Evolutionary conservation across 2,888 invertebrate species (phyloP).

Genomic region (Fragum fragum): DNA sequence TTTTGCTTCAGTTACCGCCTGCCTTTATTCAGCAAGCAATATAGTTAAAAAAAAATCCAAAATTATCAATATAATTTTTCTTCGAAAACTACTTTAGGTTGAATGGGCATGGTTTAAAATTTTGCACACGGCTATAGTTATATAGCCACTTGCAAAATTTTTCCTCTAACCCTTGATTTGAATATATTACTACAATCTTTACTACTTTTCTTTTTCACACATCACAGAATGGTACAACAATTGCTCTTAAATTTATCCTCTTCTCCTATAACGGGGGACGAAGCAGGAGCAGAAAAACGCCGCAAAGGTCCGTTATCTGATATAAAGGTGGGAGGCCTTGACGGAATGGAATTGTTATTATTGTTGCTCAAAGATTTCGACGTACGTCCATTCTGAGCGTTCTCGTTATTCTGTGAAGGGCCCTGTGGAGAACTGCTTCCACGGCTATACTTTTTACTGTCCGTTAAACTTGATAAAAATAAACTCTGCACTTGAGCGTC

Average conservation of each 20-base stretch:
- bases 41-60: too few relatives aligned
- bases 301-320: slow-evolving; percentile 72
- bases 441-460: slow-evolving; percentile 67
- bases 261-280: slow-evolving; percentile 76
- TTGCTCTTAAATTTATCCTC: slow-evolving; percentile 78
- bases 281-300: slow-evolving; percentile 76
- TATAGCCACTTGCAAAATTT: too few relatives aligned
- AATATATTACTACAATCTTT: background rate
- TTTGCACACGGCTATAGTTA: too few relatives aligned
- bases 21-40: too few relatives aligned
- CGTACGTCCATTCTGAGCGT: slow-evolving; percentile 69
- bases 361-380: slow-evolving; percentile 71
- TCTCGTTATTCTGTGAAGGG: slow-evolving; percentile 40
- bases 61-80: too few relatives aligned
- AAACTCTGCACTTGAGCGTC: slow-evolving; percentile 79
- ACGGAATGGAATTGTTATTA: slow-evolving; percentile 54
- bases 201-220: background rate
- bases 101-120: too few relatives aligned
- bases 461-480: slow-evolving; percentile 75
- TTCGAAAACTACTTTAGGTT: too few relatives aligned
- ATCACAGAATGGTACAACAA: slow-evolving; percentile 81
- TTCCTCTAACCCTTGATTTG: background rate
- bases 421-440: background rate
- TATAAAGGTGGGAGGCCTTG: slow-evolving; percentile 57
- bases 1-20: too few relatives aligned